Conservation (phyloP, 2,888 invertebrate genomes). For the Cetonia aurata region DNA sequence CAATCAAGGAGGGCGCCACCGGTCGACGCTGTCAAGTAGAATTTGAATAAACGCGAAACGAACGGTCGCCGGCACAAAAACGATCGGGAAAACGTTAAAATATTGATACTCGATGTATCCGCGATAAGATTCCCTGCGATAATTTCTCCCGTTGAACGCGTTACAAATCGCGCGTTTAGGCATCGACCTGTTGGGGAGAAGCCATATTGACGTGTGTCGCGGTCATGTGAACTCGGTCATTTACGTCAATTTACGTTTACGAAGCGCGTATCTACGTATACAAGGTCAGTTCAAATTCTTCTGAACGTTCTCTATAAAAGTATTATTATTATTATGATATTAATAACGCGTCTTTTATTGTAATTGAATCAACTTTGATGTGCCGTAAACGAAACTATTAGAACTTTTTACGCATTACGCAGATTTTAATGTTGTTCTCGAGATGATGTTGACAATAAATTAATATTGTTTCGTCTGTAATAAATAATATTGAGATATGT, state of each 20-base stretch:
- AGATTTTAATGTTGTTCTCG: too few species aligned
- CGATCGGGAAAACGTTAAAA: too few species aligned
- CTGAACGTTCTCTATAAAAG: too few species aligned
- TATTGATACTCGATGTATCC: background rate
- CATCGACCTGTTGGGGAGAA: slow-evolving; percentile 52
- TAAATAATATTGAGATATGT: too few species aligned
- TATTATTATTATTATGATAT: too few species aligned
- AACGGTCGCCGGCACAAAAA: too few species aligned
- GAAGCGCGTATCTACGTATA: background rate
- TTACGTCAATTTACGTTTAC: slow-evolving; percentile 40
- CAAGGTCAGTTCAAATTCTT: background rate
- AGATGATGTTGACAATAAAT: too few species aligned
- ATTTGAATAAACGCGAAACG: background rate
- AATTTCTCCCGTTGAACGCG: background rate
- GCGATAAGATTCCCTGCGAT: background rate
- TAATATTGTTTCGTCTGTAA: too few species aligned
- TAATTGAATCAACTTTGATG: too few species aligned
- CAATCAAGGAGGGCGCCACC: slow-evolving; percentile 62
- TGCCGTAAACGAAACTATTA: too few species aligned
- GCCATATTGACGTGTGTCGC: slow-evolving; percentile 54
- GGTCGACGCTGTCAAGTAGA: slow-evolving; percentile 52
- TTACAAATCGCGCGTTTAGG: background rate
- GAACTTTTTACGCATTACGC: too few species aligned
- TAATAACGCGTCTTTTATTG: too few species aligned
- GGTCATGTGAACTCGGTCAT: slow-evolving; percentile 56